Conservation (phyloP, 2,113 vertebrate genomes). For the Peromyscus californicus region DNA sequence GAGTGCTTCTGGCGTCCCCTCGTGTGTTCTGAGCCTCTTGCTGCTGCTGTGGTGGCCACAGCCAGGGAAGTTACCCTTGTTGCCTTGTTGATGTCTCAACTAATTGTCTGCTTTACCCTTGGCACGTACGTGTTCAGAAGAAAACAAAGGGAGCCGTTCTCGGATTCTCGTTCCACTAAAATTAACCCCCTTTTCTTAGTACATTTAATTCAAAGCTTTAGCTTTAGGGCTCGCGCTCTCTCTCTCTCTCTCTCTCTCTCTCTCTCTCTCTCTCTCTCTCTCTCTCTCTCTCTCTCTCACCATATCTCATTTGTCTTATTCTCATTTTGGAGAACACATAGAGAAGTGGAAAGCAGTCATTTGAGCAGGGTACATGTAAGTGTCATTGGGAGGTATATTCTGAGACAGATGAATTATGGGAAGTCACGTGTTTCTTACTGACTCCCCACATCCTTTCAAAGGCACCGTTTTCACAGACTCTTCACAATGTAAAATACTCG, state of each 20-base stretch:
- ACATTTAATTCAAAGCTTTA: conserved; percentile 4
- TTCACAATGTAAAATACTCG: background rate
- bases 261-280: background rate
- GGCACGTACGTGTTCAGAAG: background rate
- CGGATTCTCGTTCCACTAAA: background rate
- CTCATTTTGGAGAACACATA: background rate
- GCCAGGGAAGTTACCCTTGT: background rate
- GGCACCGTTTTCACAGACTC: background rate
- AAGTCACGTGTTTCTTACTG: background rate
- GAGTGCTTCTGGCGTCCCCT: background rate
- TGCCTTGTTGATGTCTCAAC: conserved; percentile 15
- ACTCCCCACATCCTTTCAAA: background rate
- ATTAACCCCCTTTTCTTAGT: background rate
- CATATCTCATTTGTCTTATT: background rate
- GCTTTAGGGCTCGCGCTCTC: background rate
- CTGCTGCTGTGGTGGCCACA: background rate
- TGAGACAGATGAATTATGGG: background rate
- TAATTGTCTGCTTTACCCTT: conserved; percentile 1
- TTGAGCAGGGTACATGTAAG: background rate
- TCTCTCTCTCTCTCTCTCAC: background rate
- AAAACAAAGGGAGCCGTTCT: conserved; percentile 5
- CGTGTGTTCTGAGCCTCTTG: background rate
- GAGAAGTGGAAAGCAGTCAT: background rate
- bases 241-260: background rate
- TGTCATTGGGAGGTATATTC: background rate